Evolutionary conservation across 2,888 invertebrate species (phyloP).

Genomic region (Leptothorax acervorum): DNA sequence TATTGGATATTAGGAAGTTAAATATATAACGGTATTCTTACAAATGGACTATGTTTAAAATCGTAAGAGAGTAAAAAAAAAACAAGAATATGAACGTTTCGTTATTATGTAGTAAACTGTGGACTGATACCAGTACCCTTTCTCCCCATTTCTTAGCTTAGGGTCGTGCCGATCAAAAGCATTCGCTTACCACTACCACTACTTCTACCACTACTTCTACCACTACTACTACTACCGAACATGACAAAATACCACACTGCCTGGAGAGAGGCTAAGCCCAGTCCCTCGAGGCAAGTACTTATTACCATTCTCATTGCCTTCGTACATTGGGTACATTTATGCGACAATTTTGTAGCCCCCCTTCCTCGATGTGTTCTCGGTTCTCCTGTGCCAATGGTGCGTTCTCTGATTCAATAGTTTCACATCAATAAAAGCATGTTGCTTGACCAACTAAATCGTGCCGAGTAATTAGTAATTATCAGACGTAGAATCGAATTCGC

Average conservation of each 20-base stretch:
- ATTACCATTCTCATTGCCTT: conserved; percentile 82
- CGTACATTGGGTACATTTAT: conserved; percentile 77
- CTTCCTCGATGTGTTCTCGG: conserved; percentile 73
- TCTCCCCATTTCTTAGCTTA: conserved; percentile 86
- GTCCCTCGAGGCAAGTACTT: conserved; percentile 86
- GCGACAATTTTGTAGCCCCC: conserved; percentile 82
- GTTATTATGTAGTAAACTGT: conserved; percentile 77
- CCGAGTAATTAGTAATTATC: neutral
- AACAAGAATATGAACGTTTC: conserved; percentile 71
- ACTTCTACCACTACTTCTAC: conserved; percentile 85
- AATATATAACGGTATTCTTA: conserved; percentile 66
- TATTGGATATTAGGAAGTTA: conserved; percentile 65
- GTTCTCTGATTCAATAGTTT: conserved; percentile 69
- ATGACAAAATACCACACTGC: conserved; percentile 86
- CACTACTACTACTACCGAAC: conserved; percentile 84
- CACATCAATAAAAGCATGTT: conserved; percentile 73
- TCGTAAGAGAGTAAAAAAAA: conserved; percentile 69
- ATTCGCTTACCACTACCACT: conserved; percentile 85
- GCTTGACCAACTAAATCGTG: conserved; percentile 51
- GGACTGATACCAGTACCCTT: conserved; percentile 85
- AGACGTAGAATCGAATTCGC: neutral
- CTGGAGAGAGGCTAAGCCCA: conserved; percentile 85
- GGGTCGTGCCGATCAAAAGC: conserved; percentile 86
- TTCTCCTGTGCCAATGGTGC: conserved; percentile 74
- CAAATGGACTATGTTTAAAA: conserved; percentile 57